Percentiles rank a stretch among this genome's conserved stretches.
Conservation (phyloP, 2,888 invertebrate species). For the Cheilosia impressa region DNA sequence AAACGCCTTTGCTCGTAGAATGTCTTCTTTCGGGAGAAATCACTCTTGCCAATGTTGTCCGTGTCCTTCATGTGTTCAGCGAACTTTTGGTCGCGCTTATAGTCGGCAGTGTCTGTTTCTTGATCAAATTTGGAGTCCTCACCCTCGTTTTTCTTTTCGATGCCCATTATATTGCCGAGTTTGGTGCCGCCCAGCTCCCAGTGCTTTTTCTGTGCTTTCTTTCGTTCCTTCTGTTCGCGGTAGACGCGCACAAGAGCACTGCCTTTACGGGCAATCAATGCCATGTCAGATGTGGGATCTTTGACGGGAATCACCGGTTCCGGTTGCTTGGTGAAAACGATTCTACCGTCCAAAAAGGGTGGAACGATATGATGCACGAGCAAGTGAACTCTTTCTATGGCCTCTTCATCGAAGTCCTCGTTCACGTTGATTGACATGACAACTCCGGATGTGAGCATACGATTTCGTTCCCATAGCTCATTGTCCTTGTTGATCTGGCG, state of each 20-base stretch:
- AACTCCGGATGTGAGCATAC: slow-evolving; percentile 97
- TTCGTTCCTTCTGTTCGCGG: slow-evolving; percentile 98
- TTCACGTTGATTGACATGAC: slow-evolving; percentile 94
- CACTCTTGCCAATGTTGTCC: slow-evolving; percentile 87
- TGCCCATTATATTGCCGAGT: slow-evolving; percentile 96
- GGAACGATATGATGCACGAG: slow-evolving; percentile 99
- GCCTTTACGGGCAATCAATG: slow-evolving; percentile 96
- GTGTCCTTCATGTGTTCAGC: slow-evolving; percentile 95
- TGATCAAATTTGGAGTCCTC: slow-evolving; percentile 87
- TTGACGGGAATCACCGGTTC: slow-evolving; percentile 98
- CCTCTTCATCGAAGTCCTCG: slow-evolving; percentile 98
- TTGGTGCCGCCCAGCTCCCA: slow-evolving; percentile 99
- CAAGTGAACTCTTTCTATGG: slow-evolving; percentile 96
- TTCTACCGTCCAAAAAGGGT: slow-evolving; percentile 98
- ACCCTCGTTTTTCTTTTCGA: slow-evolving; percentile 91
- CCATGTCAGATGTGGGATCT: slow-evolving; percentile 99
- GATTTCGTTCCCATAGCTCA: slow-evolving; percentile 99
- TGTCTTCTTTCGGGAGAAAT: slow-evolving; percentile 94
- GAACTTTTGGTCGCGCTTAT: slow-evolving; percentile 97
- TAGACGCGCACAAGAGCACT: slow-evolving; percentile 94
- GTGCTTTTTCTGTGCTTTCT: slow-evolving; percentile 98
- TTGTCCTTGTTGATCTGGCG: slow-evolving; percentile 99
- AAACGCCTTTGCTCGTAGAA: slow-evolving; percentile 94
- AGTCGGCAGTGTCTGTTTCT: slow-evolving; percentile 91
- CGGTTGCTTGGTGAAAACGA: slow-evolving; percentile 99